A percentile compares a stretch with the other conserved stretches of the same genome.
Conservation (phyloP, 92 coral and sea anemone genomes). For the Parazoanthus atlanticus region DNA sequence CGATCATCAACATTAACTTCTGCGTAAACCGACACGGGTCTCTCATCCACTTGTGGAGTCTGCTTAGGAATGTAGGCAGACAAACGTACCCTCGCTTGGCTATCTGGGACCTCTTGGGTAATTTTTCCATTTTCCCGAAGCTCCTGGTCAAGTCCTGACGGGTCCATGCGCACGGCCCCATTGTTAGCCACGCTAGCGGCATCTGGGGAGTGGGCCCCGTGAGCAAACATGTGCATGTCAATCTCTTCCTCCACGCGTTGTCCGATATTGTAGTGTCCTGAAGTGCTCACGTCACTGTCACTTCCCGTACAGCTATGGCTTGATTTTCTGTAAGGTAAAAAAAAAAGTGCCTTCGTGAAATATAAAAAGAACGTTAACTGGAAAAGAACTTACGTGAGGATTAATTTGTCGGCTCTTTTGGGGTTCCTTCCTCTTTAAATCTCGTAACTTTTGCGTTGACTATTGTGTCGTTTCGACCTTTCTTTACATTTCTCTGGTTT, state of each 20-base stretch:
- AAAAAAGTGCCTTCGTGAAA: background rate
- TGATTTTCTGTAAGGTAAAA: background rate
- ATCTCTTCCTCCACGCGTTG: conserved; percentile 67
- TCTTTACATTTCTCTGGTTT: background rate
- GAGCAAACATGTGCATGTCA: conserved; percentile 81
- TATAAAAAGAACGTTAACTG: background rate
- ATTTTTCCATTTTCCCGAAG: conserved; percentile 2
- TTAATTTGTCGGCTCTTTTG: background rate
- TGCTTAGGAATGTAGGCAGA: conserved; percentile 37
- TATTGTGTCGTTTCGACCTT: background rate
- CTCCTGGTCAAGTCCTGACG: conserved; percentile 30
- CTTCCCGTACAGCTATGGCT: conserved; percentile 17
- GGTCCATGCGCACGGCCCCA: conserved; percentile 15
- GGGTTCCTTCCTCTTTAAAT: background rate
- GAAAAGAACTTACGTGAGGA: background rate
- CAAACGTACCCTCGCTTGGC: conserved; percentile 24
- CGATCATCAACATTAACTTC: background rate
- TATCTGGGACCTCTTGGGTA: background rate
- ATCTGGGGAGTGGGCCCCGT: conserved; percentile 50
- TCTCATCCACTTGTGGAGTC: conserved; percentile 36
- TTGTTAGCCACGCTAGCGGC: conserved; percentile 6
- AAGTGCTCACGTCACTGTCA: conserved; percentile 65
- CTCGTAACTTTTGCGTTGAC: background rate
- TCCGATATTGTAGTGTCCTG: conserved; percentile 78
- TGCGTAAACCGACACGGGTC: background rate